Base-by-base conservation (phyloP, 2,888 invertebrate species). In the Conops quadrifasciatus region DNA sequence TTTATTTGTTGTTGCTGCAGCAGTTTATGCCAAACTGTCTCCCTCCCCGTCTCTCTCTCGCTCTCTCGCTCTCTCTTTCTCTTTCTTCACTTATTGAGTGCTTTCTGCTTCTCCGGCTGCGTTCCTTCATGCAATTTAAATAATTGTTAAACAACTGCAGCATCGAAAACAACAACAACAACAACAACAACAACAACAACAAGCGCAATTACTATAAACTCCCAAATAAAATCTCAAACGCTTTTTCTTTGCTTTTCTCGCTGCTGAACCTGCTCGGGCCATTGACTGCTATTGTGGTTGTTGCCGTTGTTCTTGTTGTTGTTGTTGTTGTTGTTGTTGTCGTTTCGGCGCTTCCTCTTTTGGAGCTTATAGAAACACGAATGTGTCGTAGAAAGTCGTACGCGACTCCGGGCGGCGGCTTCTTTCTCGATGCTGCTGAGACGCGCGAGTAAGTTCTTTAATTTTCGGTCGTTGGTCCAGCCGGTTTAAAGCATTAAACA, bases 121-220 rank as follows among this genome's bases (percentile, higher is more conserved):
- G 28, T n/a, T 51, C n/a, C n/a, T 30, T 30, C n/a, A 59, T 59
- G 60, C 19, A 67, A 67, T 67, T 67, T 67, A 59, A 59, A 67
- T 67, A 67, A 59, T 67, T 67, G 59, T 67, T 58, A 24, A 45
- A 58, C 67, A 28, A 36, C 36, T 36, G 4, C 36, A 36, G 36
- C 4, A 65, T 28, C 51, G 26, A 36, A 13, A 47, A 21, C 13
- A 13, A 15, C 24, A 67, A 7, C 24, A 43, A 9, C 16, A 64
- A 26, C 21, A 19, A 45, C 21, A 21, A 45, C 11, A 45, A 47
- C 16, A 26, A 49, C 9, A 26, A 64, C 26, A 36, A 30, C 24
- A 47, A 49, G 45, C 9, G 51, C 47, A 64, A 26, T 36, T 26
- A 15, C 24, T 16, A 64, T 11, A 49, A 64, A n/a, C n/a, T n/a